Percentiles rank a stretch among this genome's conserved stretches.
These are phyloP conservation scores for Dasysyrphus albostriatus DNA, from an alignment of 2,888 invertebrate genomes.

Conservation along the genomic window DNA sequence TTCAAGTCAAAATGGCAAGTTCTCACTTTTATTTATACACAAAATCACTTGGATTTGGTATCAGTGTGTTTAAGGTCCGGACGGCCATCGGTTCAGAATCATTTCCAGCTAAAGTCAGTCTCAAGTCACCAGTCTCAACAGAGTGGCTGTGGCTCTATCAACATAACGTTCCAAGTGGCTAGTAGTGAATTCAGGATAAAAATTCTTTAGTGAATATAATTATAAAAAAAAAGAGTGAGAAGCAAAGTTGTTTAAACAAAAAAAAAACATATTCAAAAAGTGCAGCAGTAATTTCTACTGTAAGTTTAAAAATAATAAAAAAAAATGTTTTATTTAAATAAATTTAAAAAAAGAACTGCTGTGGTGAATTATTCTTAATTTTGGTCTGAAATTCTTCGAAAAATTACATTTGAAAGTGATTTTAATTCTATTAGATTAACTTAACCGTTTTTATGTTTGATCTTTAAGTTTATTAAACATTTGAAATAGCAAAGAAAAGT, in stretches of 20 bases:
- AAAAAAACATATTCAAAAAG: neutral
- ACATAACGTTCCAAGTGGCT: constrained; percentile 34
- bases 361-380: neutral
- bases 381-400: neutral
- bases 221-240: neutral
- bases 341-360: neutral
- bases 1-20: constrained; percentile 38
- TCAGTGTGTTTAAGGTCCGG: constrained; percentile 68
- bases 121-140: constrained; percentile 50
- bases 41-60: constrained; percentile 56
- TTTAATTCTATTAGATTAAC: neutral
- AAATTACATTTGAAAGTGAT: neutral
- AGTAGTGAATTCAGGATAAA: constrained; percentile 22
- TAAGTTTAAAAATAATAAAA: constrained; percentile 14
- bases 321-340: neutral
- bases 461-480: too few relatives aligned
- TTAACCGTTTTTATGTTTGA: too few relatives aligned
- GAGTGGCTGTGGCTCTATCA: constrained; percentile 55
- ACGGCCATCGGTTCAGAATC: constrained; percentile 59
- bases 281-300: constrained; percentile 37
- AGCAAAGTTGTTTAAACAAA: constrained; percentile 9
- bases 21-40: constrained; percentile 71
- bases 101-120: constrained; percentile 48
- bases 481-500: too few relatives aligned
- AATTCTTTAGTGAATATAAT: neutral